Base-by-base conservation (phyloP, 1,140 invertebrate genomes). In the Hydropsyche tenuis region DNA sequence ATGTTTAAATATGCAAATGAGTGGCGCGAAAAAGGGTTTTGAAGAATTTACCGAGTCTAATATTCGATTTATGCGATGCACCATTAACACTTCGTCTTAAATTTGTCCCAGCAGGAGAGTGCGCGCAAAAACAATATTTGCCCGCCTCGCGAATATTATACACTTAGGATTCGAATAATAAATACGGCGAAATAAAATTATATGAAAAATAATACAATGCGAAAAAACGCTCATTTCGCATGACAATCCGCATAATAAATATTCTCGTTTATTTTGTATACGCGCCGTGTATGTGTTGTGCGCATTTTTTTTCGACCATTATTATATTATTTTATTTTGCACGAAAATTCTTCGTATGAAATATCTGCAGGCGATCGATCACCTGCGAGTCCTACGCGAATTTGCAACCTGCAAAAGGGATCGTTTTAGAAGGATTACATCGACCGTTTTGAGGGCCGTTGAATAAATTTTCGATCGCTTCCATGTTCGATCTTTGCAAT, bases 21-120 rank as follows among this genome's bases (percentile, higher is more conserved):
- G 56, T 60, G 56, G 56, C 56, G 56, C 5, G n/a, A 60, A 60
- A 60, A 11, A 22, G 22, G 22, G 23, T 9, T 60, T 25, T 60
- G 56, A 60, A 60, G 56, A 60, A 60, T 60, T 60, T 60, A 60
- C 23, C 56, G 56, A 20, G 22, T 60, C 56, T 60, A 60, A 60
- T 60, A 60, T 60, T 60, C 20, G 56, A 60, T 60, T 60, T 60
- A 60, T 60, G 56, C 56, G 56, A 60, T 60, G 56, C 56, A 60
- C 56, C 56, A 60, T 60, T 60, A 60, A 60, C 56, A 60, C 56
- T 60, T 60, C 56, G 56, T 60, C 22, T 60, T 60, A 60, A 60
- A 60, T 60, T 60, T 60, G 56, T 60, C 56, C 56, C 56, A 60
- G 56, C 56, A 27, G 56, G 45, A 37, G 56, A 60, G 56, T 27